Evolutionary conservation across 2,888 invertebrate species (phyloP).

Genomic region (Drosophila peninsularis): DNA sequence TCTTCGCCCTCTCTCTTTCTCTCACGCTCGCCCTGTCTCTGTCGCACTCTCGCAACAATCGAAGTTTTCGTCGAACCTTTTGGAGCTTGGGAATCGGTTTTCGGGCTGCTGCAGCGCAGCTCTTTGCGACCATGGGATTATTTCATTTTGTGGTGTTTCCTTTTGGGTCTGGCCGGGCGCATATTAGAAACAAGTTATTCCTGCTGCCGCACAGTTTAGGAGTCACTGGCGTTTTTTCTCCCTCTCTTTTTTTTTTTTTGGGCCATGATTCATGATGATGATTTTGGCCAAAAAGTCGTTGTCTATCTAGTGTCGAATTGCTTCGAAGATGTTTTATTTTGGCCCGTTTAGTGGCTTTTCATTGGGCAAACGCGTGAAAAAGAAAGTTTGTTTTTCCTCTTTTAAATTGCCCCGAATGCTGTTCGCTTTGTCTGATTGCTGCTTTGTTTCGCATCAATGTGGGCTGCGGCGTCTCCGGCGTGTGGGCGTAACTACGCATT

Average conservation of each 20-base stretch:
- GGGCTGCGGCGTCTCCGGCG: slow-evolving; percentile 34
- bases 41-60: slow-evolving; percentile 53
- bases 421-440: slow-evolving; percentile 37
- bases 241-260: slow-evolving; percentile 18
- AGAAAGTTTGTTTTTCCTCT: slow-evolving; percentile 61
- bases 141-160: slow-evolving; percentile 82
- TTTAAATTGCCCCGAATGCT: slow-evolving; percentile 53
- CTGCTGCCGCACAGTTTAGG: slow-evolving; percentile 67
- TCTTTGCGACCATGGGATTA: slow-evolving; percentile 78
- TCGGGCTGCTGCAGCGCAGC: slow-evolving; percentile 58
- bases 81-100: slow-evolving; percentile 80
- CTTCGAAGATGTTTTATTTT: slow-evolving; percentile 33
- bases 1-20: slow-evolving; percentile 21
- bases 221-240: slow-evolving; percentile 41
- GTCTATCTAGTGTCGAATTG: slow-evolving; percentile 20
- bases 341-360: slow-evolving; percentile 50
- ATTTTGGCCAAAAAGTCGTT: slow-evolving; percentile 52
- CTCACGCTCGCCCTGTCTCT: slow-evolving; percentile 10
- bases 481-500: slow-evolving; percentile 59
- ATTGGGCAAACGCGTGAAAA: slow-evolving; percentile 72
- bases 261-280: slow-evolving; percentile 68
- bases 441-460: slow-evolving; percentile 35
- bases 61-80: slow-evolving; percentile 80
- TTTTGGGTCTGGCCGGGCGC: slow-evolving; percentile 61
- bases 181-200: slow-evolving; percentile 80